phyloP scores from a whole-genome alignment of 2,797 vertebrate species.

The Hafferia zeledoni region DNA sequence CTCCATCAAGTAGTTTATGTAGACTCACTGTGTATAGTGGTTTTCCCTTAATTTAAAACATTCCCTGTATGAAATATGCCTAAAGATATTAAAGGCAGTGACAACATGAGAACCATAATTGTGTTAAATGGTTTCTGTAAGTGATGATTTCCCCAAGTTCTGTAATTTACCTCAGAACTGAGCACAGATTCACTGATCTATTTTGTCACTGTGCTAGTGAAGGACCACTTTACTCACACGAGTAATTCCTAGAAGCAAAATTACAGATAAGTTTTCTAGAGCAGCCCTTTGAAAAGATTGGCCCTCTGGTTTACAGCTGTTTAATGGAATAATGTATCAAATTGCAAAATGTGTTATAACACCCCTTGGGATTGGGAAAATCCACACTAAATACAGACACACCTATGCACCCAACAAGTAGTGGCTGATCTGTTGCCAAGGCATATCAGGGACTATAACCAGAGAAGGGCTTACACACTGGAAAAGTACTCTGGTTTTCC shows the following conservation, averaged over 20 bases:
- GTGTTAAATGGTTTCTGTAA: not conserved
- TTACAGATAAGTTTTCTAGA: not conserved
- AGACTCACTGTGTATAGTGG: not conserved
- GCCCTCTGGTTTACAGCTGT: not conserved
- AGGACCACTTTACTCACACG: not conserved
- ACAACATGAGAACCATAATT: not conserved
- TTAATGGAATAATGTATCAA: not conserved
- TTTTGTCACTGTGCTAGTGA: not conserved
- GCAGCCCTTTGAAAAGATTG: not conserved
- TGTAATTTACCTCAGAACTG: not conserved
- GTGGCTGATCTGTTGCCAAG: not conserved
- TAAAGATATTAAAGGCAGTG: not conserved
- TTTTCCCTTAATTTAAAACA: slow-evolving; percentile 14
- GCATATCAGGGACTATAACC: not conserved
- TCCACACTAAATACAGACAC: not conserved
- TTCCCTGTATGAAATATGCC: not conserved
- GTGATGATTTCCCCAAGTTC: not conserved
- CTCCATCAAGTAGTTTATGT: not conserved
- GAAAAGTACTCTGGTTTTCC: not conserved
- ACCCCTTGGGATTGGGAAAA: not conserved
- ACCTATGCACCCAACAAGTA: not conserved
- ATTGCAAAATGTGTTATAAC: not conserved
- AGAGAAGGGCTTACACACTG: not conserved
- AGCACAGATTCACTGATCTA: not conserved
- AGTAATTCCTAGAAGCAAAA: not conserved